Evolutionary conservation across 2,113 vertebrate genomes (phyloP), one percentile per base, ranked within the genome.

Genomic region (Seriola rivoliana): DNA sequence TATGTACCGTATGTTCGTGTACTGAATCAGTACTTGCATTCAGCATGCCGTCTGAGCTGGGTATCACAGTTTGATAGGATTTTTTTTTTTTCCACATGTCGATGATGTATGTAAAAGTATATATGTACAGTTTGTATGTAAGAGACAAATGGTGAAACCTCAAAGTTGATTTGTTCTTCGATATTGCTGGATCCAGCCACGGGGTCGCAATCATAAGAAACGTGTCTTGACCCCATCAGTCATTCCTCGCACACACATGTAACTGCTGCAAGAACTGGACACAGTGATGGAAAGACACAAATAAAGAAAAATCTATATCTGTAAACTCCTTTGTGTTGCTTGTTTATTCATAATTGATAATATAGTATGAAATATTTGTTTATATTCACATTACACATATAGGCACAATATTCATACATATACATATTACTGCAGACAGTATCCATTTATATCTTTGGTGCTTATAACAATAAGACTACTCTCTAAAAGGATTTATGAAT

Each of bases 1-100:
- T 92, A 83, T 91, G 82, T 87, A 62, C 32, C 57, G 76, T 84
- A 72, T 88, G 88, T 93, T 69, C 23, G 62, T 93, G 91, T 95
- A 94, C 94, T 95, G 95, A 94, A 95, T 95, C 94, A 95, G 95
- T 95, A 95, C 94, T 94, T 92, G 87, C 88, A 90, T 92, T 93
- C 88, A 91, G 94, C 93, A 94, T 94, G 94, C 92, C 78, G 92
- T 94, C 85, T 83, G 88, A 93, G 93, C 93, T 94, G 92, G 89
- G 89, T 93, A 87, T 95, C 82, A 91, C 88, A 92, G 88, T 93
- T 90, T 89, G 88, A 82, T 89, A 84, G 81, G 82, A 81, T 69
- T 80, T 85, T 29, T 29, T 82, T 80, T 85, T 82, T 87, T 73
- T 85, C 76, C 91, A 92, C 90, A 89, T 91, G 89, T 93, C 90